phyloP scores from a whole-genome alignment of 2,888 invertebrate genomes.

The Lamellibrachia satsuma region DNA sequence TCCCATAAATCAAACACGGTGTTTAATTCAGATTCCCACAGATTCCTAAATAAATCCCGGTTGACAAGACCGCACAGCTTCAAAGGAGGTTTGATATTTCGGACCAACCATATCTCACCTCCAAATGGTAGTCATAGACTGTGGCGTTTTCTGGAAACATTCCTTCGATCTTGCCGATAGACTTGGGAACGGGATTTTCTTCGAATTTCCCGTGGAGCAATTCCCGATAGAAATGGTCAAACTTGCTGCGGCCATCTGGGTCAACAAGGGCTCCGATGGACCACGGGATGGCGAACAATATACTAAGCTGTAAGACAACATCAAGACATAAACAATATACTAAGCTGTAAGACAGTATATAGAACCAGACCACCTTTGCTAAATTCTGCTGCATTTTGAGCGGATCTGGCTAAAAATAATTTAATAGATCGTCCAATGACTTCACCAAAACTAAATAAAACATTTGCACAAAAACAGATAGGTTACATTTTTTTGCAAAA shows the following conservation, averaged over 20 bases:
- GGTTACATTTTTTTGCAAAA: too few species aligned
- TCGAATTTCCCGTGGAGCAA: constrained; percentile 64
- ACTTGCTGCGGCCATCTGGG: constrained; percentile 76
- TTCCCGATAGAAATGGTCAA: constrained; percentile 80
- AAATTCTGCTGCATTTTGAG: too few species aligned
- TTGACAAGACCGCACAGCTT: not conserved
- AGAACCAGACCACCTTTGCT: too few species aligned
- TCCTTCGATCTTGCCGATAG: constrained; percentile 77
- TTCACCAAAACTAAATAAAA: too few species aligned
- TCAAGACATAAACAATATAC: constrained; percentile 69
- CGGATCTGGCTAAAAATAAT: too few species aligned
- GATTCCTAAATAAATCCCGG: not conserved
- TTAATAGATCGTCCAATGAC: too few species aligned
- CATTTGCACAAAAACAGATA: too few species aligned
- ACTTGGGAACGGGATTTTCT: constrained; percentile 70
- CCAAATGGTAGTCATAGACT: constrained; percentile 83
- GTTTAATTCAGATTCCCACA: too few species aligned
- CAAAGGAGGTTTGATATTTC: not conserved
- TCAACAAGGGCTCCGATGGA: constrained; percentile 85
- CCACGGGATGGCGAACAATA: constrained; percentile 82
- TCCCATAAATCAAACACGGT: too few species aligned
- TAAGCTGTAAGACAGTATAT: not conserved
- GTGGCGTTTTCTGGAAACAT: constrained; percentile 79
- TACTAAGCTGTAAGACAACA: not conserved
- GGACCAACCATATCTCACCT: constrained; percentile 58